These are phyloP conservation scores for Molossus alvarezi DNA, from an alignment of 2,797 vertebrate species.

Conservation along the genomic window DNA sequence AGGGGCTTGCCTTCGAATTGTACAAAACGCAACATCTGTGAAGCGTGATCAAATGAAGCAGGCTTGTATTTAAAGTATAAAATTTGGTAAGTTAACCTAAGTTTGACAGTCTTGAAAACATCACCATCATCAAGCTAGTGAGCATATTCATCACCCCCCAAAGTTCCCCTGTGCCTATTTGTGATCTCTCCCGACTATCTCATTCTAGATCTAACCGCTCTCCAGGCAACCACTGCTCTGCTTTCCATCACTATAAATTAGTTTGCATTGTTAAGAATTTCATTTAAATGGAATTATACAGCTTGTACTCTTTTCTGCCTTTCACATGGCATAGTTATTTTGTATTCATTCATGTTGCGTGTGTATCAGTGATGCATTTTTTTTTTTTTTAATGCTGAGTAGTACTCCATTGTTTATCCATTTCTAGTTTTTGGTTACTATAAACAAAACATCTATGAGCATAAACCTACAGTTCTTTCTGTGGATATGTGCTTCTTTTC, in stretches of 20 bases:
- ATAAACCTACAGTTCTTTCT: neutral
- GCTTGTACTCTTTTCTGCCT: neutral
- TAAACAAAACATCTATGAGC: neutral
- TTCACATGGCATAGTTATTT: slow-evolving; percentile 20
- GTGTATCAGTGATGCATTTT: neutral
- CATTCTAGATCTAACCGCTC: neutral
- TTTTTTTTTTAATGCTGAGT: slow-evolving; percentile 27
- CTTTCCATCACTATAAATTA: neutral
- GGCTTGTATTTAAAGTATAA: neutral
- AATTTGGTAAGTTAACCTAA: neutral
- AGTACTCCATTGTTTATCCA: neutral
- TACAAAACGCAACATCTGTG: neutral
- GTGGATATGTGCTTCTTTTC: neutral
- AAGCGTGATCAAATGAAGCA: neutral
- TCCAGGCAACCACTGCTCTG: neutral
- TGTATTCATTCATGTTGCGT: neutral
- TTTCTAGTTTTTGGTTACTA: slow-evolving; percentile 19
- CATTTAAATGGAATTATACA: slow-evolving; percentile 36
- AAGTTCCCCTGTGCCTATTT: neutral
- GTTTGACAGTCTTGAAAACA: neutral
- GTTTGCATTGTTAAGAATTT: slow-evolving; percentile 48
- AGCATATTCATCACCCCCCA: neutral
- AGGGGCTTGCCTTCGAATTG: neutral
- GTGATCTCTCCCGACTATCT: neutral
- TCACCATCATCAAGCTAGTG: neutral